These are phyloP conservation scores for Threskiornis aethiopicus DNA, from an alignment of 2,797 vertebrate genomes.

Conservation along the genomic window DNA sequence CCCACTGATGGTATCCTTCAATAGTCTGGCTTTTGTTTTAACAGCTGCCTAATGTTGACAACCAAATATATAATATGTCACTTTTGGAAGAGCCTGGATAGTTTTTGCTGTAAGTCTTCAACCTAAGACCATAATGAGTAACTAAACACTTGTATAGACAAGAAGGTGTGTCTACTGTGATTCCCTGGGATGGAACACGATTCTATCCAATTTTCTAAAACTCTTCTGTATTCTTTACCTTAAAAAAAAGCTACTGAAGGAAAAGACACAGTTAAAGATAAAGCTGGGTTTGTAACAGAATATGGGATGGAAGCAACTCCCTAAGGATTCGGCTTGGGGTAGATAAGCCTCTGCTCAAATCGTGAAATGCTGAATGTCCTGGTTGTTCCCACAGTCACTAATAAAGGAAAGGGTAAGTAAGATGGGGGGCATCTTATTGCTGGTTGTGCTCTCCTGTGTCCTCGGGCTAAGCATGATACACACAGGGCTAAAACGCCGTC, in stretches of 20 bases:
- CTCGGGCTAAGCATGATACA: not conserved
- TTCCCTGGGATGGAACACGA: not conserved
- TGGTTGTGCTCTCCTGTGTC: not conserved
- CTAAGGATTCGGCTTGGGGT: not conserved
- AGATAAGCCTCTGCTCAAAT: not conserved
- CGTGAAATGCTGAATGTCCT: not conserved
- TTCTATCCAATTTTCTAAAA: not conserved
- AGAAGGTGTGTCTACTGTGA: not conserved
- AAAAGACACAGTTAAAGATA: not conserved
- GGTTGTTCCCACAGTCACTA: not conserved
- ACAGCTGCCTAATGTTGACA: not conserved
- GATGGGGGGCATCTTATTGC: rapidly evolving
- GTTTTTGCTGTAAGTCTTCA: not conserved
- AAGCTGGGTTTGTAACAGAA: not conserved
- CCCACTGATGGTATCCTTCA: not conserved
- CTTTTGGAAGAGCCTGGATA: not conserved
- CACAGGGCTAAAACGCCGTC: not conserved
- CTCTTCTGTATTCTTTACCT: not conserved
- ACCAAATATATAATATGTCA: not conserved
- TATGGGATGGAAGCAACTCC: not conserved
- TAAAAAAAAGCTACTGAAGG: not conserved
- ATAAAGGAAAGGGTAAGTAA: not conserved
- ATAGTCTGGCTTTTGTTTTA: not conserved
- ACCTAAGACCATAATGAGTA: not conserved
- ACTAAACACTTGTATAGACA: not conserved